Evolutionary conservation across 2,888 invertebrate species (phyloP), one percentile per base, ranked within the genome.

Genomic region (Hirtodrosophila duncani): DNA sequence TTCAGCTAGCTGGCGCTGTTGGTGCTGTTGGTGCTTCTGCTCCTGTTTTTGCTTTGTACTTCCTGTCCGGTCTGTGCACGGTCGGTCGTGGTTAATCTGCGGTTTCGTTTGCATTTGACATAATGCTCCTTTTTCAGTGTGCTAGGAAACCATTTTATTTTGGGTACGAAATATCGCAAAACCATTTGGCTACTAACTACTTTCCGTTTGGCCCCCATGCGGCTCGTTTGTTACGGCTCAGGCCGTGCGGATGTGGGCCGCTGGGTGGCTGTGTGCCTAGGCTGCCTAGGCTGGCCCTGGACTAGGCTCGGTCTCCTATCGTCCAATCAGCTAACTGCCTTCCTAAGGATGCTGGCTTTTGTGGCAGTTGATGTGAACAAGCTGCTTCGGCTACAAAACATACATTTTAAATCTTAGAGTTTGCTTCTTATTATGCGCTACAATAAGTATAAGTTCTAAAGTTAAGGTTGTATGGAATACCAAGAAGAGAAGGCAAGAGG

Each of bases 291-390:
- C 63, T 21, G 21, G 55, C 50, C 37, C 53, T 51, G 36, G 38
- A 36, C 36, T 26, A 33, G 46, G 61, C 36, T 44, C 43, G 41
- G 42, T 61, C 34, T 17, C 38, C 50, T 59, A 55, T 60, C 37
- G 23, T 29, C 41, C 37, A 20, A 39, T 24, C 20, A 18, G 34
- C n/a, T 30, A 21, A 16, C 24, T 29, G 29, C 10, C 50, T 52
- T 8, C 20, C 20, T 7, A n/a, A n/a, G 20, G 4, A 20, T 4
- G 5, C 16, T 31, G 36, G 33, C 38, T 53, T 34, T 38, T 49
- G 39, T 37, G 50, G 64, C 51, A 51, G 51, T 60, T 58, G 63
- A 71, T 77, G 70, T 71, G 68, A 74, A 75, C 79, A 75, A 75
- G 75, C 79, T 79, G 74, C 75, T 71, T 66, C 59, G 56, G 65